Base-by-base conservation (phyloP, 2,888 invertebrate species). In the Xanthorhoe spadicearia region DNA sequence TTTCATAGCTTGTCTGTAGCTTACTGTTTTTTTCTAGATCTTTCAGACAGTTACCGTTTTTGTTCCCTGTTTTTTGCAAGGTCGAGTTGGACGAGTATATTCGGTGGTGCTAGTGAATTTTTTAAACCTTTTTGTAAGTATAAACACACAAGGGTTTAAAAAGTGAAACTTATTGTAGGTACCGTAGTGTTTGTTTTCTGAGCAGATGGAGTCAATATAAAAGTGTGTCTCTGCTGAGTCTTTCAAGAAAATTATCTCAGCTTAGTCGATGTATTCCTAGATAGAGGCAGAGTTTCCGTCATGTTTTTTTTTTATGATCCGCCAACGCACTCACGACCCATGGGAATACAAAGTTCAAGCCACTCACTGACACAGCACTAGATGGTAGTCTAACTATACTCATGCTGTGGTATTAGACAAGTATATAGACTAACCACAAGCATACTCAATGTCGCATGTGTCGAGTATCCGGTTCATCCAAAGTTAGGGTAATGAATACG, bases 401-500 rank as follows among this genome's bases (percentile, higher is more conserved):
- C n/a, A n/a, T n/a, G n/a, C n/a, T n/a, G n/a, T n/a, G n/a, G n/a
- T n/a, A n/a, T n/a, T n/a, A n/a, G n/a, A n/a, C n/a, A n/a, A n/a
- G 1, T 35, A 38, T 43, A 32, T 32, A 32, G 32, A 32, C 28
- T 28, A 38, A 10, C 10, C 9, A 38, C 38, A 43, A 43, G 38
- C 38, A 43, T 43, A 13, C 38, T 43, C 38, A 43, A 54, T 32
- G 57, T 57, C 56, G 57, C 48, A 23, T 15, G 35, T 48, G 49
- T 59, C 18, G 49, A 52, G 23, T 50, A 56, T 69, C 67, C 55
- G 43, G 57, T 52, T 48, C 82, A 83, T 83, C 78, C 81, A 77
- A 85, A 87, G 83, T 87, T 85, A 82, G 83, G 81, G 80, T 84
- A 85, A 84, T 85, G 86, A 86, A 83, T 83, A 88, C 88, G 88